These are phyloP conservation scores for Geotrupes spiniger DNA, from an alignment of 2,888 invertebrate species.

Conservation along the genomic window DNA sequence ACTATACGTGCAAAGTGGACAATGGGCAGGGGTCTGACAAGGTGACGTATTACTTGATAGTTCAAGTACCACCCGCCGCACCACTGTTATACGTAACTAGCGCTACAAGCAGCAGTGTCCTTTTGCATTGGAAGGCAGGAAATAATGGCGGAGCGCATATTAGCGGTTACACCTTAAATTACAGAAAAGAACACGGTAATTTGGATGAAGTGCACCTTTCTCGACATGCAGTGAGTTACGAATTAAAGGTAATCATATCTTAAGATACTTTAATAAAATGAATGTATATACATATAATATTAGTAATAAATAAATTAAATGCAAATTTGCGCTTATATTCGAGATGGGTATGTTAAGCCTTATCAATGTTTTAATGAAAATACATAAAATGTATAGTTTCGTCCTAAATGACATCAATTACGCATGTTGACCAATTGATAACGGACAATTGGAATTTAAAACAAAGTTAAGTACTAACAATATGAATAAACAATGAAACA, in stretches of 20 bases:
- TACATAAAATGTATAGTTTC: too few relatives aligned
- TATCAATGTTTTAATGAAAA: too few relatives aligned
- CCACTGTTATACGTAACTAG: conserved; percentile 73
- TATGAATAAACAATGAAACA: too few relatives aligned
- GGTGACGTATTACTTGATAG: conserved; percentile 61
- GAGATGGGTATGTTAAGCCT: too few relatives aligned
- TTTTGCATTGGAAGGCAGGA: conserved; percentile 73
- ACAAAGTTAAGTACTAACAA: too few relatives aligned
- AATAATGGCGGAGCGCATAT: conserved; percentile 68
- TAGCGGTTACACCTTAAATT: conserved; percentile 66
- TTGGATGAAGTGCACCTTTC: conserved; percentile 64
- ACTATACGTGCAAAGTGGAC: conserved; percentile 70
- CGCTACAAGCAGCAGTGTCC: conserved; percentile 71
- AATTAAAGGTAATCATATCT: conserved; percentile 64
- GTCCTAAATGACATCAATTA: too few relatives aligned
- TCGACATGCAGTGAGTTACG: conserved; percentile 64
- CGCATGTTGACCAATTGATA: too few relatives aligned
- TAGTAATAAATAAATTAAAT: not conserved
- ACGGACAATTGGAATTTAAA: too few relatives aligned
- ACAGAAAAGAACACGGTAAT: conserved; percentile 63
- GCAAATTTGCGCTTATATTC: conserved; percentile 10
- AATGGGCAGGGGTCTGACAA: conserved; percentile 68
- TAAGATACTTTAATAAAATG: too few relatives aligned
- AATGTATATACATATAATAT: not conserved
- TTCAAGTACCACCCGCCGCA: conserved; percentile 73